Conservation (phyloP, 64 coral and sea anemone genomes). For the Stichodactyla mertensii region DNA sequence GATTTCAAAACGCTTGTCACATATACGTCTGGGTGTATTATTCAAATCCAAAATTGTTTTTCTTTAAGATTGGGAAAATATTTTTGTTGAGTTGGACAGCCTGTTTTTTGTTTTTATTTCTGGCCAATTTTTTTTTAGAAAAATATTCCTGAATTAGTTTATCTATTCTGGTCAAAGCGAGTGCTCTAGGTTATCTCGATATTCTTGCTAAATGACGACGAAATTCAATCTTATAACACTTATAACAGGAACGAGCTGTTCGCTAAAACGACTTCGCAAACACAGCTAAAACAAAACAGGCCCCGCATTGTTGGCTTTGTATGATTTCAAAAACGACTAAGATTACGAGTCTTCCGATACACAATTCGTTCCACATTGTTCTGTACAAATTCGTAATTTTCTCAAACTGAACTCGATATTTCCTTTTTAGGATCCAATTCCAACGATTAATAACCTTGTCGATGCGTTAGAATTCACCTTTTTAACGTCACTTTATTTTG, state of each 20-base stretch:
- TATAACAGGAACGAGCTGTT: not conserved
- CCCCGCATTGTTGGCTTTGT: not conserved
- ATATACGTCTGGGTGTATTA: not conserved
- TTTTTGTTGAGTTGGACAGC: not conserved
- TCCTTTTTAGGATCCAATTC: not conserved
- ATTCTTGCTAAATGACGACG: not conserved
- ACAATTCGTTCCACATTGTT: not conserved
- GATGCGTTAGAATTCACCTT: not conserved
- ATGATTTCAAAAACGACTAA: not conserved
- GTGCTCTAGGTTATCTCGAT: not conserved
- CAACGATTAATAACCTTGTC: not conserved
- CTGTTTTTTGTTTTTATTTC: not conserved
- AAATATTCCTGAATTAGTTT: not conserved
- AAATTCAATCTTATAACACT: slow-evolving; percentile 3
- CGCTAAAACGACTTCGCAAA: not conserved
- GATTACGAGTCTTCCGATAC: not conserved
- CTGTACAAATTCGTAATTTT: not conserved
- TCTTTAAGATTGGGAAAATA: not conserved
- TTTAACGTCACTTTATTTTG: not conserved
- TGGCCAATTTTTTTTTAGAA: not conserved
- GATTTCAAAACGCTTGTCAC: not conserved
- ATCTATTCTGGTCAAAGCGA: not conserved
- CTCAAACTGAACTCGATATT: not conserved
- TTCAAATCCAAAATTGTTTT: not conserved
- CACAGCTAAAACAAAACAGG: not conserved